Evolutionary conservation across 2,888 invertebrate species (phyloP), one percentile per base, ranked within the genome.

Genomic region (Dryomyza anilis): DNA sequence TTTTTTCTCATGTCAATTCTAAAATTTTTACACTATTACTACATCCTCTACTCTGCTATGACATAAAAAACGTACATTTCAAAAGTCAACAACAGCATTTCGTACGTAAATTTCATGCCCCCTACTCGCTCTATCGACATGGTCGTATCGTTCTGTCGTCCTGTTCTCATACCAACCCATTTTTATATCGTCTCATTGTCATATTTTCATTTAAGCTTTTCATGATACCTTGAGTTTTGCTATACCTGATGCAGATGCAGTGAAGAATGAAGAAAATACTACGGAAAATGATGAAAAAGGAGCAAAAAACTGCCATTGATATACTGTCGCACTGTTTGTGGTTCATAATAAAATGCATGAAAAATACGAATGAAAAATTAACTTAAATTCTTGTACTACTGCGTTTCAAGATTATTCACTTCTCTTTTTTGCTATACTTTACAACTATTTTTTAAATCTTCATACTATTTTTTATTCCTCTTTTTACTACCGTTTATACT

Each of bases 21-120:
- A 21, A 5, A 12, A 14, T 21, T 46, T 16, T 39, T 4, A 16
- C 16, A 16, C 39, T 43, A 19, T 8, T 43, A 8, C 48, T 8
- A 23, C 8, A 14, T 7, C 5, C 14, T 16, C 48, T 48, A 14
- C 14, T 19, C 21, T 48, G 10, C 50, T 50, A 25, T 39, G 27
- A n/a, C n/a, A n/a, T 58, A 63, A 52, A 50, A 48, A 57, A 63
- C 36, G 39, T 33, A 33, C 50, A 63, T 63, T 63, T 63, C 58
- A 57, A 43, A 57, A 63, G 57, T 63, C 63, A 63, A 52, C 63
- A 63, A 50, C 63, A 63, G 57, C 39, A 57, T 36, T 63, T 39
- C 39, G 57, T 50, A 58, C 63, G 50, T 52, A 63, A 63, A 63
- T 63, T 63, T 63, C 29, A 58, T 52, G 50, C 50, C 57, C 50